A percentile compares a stretch with the other conserved stretches of the same genome.
Evolutionary conservation across 2,888 invertebrate genomes (phyloP).

Genomic region (Dynastes maya): DNA sequence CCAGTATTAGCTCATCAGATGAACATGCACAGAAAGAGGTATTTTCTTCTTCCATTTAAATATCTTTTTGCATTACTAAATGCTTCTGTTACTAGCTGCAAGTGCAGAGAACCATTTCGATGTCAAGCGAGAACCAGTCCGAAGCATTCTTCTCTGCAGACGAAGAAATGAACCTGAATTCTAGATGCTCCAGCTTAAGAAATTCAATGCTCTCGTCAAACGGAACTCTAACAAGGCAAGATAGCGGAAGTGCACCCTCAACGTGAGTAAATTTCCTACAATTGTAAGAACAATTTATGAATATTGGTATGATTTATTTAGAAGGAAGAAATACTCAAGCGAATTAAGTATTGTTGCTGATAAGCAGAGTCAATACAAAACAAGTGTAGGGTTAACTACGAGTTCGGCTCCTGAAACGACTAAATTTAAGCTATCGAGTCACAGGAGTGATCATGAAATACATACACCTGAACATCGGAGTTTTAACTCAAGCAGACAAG

Average conservation of each 20-base stretch:
- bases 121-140: constrained; percentile 92
- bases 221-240: constrained; percentile 66
- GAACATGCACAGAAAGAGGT: constrained; percentile 75
- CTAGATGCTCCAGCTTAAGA: constrained; percentile 79
- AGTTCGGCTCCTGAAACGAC: constrained; percentile 63
- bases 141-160: constrained; percentile 96
- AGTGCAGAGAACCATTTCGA: constrained; percentile 87
- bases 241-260: constrained; percentile 62
- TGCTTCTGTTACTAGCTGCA: constrained; percentile 55
- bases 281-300: too few species aligned
- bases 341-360: constrained; percentile 74
- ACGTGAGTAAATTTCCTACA: constrained; percentile 49
- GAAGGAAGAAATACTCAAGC: constrained; percentile 74
- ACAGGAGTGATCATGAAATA: constrained; percentile 77
- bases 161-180: constrained; percentile 83
- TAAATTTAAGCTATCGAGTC: constrained; percentile 70
- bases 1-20: constrained; percentile 73
- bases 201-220: constrained; percentile 79
- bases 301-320: constrained; percentile 13
- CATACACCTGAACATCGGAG: constrained; percentile 76
- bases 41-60: constrained; percentile 38
- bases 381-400: constrained; percentile 53
- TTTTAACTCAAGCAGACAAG: constrained; percentile 57
- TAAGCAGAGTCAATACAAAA: constrained; percentile 53
- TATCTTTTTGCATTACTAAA: not conserved